These are phyloP conservation scores for Harpegnathos saltator DNA, from an alignment of 1,140 invertebrate species.

Conservation along the genomic window DNA sequence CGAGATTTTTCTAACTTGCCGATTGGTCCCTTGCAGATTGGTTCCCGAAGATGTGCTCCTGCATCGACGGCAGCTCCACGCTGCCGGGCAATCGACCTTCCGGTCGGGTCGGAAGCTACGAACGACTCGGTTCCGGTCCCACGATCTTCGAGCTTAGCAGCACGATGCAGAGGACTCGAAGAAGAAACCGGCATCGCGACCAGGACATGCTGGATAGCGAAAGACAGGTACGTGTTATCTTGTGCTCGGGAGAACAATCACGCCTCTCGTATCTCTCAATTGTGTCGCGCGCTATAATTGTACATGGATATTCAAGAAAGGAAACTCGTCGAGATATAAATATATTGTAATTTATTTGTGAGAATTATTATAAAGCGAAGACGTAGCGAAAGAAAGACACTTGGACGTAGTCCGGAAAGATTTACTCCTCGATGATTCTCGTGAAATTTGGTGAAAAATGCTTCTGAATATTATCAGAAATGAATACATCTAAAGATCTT, in stretches of 20 bases:
- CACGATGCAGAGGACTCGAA: slow-evolving; percentile 33
- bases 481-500: too few relatives aligned
- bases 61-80: slow-evolving; percentile 60
- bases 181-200: not conserved
- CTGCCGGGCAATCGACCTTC: slow-evolving; percentile 35
- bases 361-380: too few relatives aligned
- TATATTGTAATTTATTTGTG: too few relatives aligned
- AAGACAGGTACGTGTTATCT: slow-evolving; percentile 42
- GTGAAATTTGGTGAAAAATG: too few relatives aligned
- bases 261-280: not conserved
- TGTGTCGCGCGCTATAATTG: not conserved
- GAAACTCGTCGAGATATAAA: too few relatives aligned
- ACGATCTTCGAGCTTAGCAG: slow-evolving; percentile 63
- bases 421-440: too few relatives aligned
- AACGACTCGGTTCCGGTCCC: slow-evolving; percentile 58
- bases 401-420: too few relatives aligned
- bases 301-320: too few relatives aligned
- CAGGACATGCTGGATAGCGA: slow-evolving; percentile 56
- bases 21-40: slow-evolving; percentile 72
- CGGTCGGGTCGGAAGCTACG: slow-evolving; percentile 57
- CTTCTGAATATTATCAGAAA: too few relatives aligned
- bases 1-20: slow-evolving; percentile 28
- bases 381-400: too few relatives aligned
- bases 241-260: too few relatives aligned
- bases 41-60: slow-evolving; percentile 77